Percentiles rank a stretch among this genome's conserved stretches.
These are phyloP conservation scores for Chelon labrosus DNA, from an alignment of 2,797 vertebrate genomes.

Conservation along the genomic window DNA sequence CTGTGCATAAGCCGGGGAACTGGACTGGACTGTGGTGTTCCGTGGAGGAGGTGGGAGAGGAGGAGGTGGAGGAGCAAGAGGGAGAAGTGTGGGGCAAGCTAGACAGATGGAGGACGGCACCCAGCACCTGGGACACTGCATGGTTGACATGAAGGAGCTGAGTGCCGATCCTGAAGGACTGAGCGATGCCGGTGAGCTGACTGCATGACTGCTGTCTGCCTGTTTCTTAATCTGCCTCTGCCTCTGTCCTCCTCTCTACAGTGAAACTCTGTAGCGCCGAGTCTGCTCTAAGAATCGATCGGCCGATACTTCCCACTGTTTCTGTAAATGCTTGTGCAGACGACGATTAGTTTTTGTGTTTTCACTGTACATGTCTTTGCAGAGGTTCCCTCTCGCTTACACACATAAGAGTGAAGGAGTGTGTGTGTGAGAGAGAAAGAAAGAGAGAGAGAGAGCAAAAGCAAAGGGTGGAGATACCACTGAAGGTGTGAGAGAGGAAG, in stretches of 20 bases:
- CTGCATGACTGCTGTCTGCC: slow-evolving; percentile 50
- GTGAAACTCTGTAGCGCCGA: slow-evolving; percentile 47
- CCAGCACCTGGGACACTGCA: slow-evolving; percentile 77
- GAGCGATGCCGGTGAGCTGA: slow-evolving; percentile 76
- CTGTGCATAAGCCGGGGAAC: slow-evolving; percentile 60
- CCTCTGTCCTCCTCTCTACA: slow-evolving; percentile 28
- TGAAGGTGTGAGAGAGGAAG: slow-evolving; percentile 6
- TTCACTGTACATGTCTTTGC: slow-evolving; percentile 27
- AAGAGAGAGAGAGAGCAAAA: background rate
- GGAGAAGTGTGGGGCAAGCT: slow-evolving; percentile 57
- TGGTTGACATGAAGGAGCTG: slow-evolving; percentile 82
- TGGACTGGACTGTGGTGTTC: slow-evolving; percentile 81
- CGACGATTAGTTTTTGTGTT: slow-evolving; percentile 30
- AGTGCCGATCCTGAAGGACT: slow-evolving; percentile 73
- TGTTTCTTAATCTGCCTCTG: slow-evolving; percentile 42
- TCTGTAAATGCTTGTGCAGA: slow-evolving; percentile 8
- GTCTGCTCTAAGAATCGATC: slow-evolving; percentile 12
- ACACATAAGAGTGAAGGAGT: slow-evolving; percentile 7
- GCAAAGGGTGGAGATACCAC: slow-evolving; percentile 25
- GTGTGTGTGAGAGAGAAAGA: background rate
- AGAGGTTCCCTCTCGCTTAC: slow-evolving; percentile 16
- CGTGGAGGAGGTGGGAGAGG: slow-evolving; percentile 69
- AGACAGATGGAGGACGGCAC: slow-evolving; percentile 81
- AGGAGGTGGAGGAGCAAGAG: slow-evolving; percentile 52
- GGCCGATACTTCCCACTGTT: background rate